These are phyloP conservation scores for Cabera pusaria DNA, from an alignment of 2,888 invertebrate genomes.

Conservation along the genomic window DNA sequence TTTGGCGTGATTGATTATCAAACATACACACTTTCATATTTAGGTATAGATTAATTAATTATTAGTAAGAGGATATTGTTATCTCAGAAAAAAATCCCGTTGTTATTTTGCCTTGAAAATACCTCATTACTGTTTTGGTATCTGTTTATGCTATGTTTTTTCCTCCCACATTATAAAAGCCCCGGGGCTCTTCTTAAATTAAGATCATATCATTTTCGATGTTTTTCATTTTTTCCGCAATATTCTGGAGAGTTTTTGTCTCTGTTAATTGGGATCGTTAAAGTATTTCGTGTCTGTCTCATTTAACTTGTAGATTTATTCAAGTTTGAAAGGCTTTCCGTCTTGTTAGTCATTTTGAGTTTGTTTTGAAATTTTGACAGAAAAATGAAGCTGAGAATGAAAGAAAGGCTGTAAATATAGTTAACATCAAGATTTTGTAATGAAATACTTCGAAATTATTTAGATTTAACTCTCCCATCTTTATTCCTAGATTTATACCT, in stretches of 20 bases:
- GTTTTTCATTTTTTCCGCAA: slow-evolving; percentile 23
- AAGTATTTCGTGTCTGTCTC: slow-evolving; percentile 1
- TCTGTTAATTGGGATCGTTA: slow-evolving; percentile 11
- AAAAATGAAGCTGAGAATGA: no score
- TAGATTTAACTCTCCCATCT: no score
- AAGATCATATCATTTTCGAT: slow-evolving; percentile 27
- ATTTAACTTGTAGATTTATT: slow-evolving; percentile 1
- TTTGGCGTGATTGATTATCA: no score
- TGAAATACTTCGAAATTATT: no score
- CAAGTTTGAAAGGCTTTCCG: not conserved
- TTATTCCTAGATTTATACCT: no score
- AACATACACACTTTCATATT: no score
- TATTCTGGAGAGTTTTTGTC: slow-evolving; percentile 10
- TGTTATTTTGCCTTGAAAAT: slow-evolving; percentile 30
- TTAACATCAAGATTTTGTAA: no score
- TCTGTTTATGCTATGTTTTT: slow-evolving; percentile 36
- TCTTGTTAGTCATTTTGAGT: no score
- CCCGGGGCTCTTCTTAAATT: slow-evolving; percentile 26
- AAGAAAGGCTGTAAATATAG: no score
- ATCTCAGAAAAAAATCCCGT: slow-evolving; percentile 3
- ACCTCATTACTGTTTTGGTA: slow-evolving; percentile 52
- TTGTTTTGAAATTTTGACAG: no score
- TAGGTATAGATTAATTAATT: no score
- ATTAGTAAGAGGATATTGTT: no score
- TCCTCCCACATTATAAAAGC: slow-evolving; percentile 10